Percentiles rank a stretch among this genome's conserved stretches.
Evolutionary conservation across 2,113 vertebrate species (phyloP).

Genomic region (Tachysurus fulvidraco): DNA sequence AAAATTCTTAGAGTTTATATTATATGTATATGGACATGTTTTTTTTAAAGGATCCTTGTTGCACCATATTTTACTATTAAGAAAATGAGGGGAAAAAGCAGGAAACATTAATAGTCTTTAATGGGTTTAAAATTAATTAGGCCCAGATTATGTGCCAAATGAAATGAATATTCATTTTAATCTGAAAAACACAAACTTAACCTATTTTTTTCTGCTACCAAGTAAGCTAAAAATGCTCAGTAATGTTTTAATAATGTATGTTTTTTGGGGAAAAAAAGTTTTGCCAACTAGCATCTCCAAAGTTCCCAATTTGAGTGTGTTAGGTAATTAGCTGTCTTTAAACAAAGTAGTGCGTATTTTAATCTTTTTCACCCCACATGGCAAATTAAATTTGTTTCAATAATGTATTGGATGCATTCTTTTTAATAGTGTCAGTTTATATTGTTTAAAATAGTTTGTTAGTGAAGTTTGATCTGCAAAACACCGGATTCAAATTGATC

Average conservation of each 20-base stretch:
- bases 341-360: constrained; percentile 73
- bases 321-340: constrained; percentile 74
- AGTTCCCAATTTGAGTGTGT: constrained; percentile 22
- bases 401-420: constrained; percentile 36
- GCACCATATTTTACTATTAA: constrained; percentile 62
- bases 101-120: constrained; percentile 55
- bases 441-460: not conserved
- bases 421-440: not conserved
- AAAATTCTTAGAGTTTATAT: constrained; percentile 72
- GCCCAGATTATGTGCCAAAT: constrained; percentile 71
- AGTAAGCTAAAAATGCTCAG: constrained; percentile 57
- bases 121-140: constrained; percentile 46
- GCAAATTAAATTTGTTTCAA: constrained; percentile 73
- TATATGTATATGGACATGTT: constrained; percentile 57
- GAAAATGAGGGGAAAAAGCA: constrained; percentile 20
- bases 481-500: not conserved
- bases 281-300: not conserved
- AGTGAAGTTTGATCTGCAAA: not conserved
- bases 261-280: constrained; percentile 29
- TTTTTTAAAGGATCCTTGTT: constrained; percentile 63
- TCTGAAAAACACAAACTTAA: constrained; percentile 46
- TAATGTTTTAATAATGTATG: constrained; percentile 21
- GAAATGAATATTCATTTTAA: constrained; percentile 41
- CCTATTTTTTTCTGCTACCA: constrained; percentile 58
- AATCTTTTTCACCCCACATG: constrained; percentile 64